These are phyloP conservation scores for Urechis unicinctus DNA, from an alignment of 2,888 invertebrate species.

Conservation along the genomic window DNA sequence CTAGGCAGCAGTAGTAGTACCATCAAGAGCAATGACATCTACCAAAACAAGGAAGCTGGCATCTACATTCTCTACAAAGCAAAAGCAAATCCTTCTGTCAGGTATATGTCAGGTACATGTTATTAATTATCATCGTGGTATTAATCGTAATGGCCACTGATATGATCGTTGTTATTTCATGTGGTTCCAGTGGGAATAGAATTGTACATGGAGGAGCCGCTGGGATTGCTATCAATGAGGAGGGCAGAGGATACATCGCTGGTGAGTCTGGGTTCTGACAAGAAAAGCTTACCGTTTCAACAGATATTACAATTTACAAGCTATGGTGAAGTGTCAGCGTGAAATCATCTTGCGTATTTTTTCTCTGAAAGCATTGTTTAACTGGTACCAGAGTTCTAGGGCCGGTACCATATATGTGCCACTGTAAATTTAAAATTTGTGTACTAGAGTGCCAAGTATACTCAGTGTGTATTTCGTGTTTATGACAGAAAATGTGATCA, in stretches of 20 bases:
- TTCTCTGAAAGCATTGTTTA: no score
- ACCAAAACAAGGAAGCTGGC: constrained; percentile 40
- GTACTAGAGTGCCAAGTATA: background rate
- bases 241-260: constrained; percentile 34
- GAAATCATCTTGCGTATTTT: no score
- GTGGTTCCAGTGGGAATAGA: constrained; percentile 31
- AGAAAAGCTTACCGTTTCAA: no score
- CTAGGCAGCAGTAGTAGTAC: constrained; percentile 40
- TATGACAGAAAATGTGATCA: constrained; percentile 35
- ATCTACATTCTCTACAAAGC: constrained; percentile 40
- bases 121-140: background rate
- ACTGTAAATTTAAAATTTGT: no score
- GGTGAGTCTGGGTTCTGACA: no score
- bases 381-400: no score
- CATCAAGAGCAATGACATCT: constrained; percentile 39
- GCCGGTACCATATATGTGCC: no score
- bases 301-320: no score
- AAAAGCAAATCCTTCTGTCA: constrained; percentile 36
- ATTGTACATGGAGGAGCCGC: constrained; percentile 41
- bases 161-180: background rate
- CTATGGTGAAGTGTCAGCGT: no score
- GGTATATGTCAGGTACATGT: background rate
- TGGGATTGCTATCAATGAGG: constrained; percentile 40
- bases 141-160: background rate
- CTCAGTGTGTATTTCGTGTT: background rate